phyloP scores from a whole-genome alignment of 1,140 invertebrate species.

The Caenorhabditis remanei region DNA sequence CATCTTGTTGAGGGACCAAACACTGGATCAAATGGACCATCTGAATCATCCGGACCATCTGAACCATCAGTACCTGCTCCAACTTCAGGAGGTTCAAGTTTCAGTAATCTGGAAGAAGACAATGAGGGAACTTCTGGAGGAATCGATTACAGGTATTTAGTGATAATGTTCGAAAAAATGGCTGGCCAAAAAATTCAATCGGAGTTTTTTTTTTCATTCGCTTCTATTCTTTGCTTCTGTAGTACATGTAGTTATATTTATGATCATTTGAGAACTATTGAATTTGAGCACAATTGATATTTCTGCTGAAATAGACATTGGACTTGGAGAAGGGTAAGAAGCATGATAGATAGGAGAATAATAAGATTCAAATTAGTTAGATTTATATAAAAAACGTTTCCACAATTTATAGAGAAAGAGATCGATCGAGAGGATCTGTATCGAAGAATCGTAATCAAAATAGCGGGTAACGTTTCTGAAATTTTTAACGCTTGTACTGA shows the following conservation, averaged over 20 bases:
- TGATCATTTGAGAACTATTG: not conserved
- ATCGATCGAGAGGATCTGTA: conserved; percentile 4
- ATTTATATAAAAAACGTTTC: not conserved
- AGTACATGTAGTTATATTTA: not conserved
- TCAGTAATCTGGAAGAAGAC: conserved; percentile 13
- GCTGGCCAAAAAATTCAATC: not conserved
- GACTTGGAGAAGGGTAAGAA: conserved; percentile 30
- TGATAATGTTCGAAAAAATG: too few relatives aligned
- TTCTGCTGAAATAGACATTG: conserved; percentile 23
- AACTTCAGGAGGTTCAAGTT: conserved; percentile 3
- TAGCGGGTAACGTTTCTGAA: conserved; percentile 31
- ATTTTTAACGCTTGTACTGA: not conserved
- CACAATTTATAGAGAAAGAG: not conserved
- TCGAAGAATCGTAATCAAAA: not conserved
- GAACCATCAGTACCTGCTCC: not conserved
- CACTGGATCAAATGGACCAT: not conserved
- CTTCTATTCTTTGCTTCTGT: not conserved
- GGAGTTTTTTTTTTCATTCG: not conserved
- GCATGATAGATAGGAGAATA: conserved; percentile 37
- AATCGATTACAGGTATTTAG: not conserved
- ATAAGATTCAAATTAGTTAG: not conserved
- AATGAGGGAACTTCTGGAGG: not conserved
- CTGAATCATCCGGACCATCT: not conserved
- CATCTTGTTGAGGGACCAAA: conserved; percentile 21
- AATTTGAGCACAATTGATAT: conserved; percentile 15